phyloP scores from a whole-genome alignment of 2,888 invertebrate genomes.

The Helleia helle region DNA sequence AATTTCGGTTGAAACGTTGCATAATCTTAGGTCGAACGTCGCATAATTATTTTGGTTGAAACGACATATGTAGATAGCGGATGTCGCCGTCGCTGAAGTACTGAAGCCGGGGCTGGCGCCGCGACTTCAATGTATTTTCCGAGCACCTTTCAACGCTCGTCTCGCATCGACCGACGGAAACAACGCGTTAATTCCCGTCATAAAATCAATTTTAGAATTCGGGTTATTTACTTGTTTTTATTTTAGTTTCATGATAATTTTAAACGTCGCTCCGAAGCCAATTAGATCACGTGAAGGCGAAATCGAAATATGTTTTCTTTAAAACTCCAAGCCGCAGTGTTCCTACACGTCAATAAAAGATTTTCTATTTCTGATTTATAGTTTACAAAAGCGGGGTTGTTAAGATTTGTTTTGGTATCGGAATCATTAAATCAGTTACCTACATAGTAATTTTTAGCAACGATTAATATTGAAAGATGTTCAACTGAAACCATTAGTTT shows the following conservation, averaged over 20 bases:
- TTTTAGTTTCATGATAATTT: slow-evolving; percentile 70
- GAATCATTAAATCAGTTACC: not conserved
- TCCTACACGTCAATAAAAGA: slow-evolving; percentile 9
- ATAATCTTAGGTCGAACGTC: too few relatives aligned
- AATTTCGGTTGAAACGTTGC: slow-evolving; percentile 15
- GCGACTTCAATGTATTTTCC: slow-evolving; percentile 57
- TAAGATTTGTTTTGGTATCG: slow-evolving; percentile 1
- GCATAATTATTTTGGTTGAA: slow-evolving; percentile 12
- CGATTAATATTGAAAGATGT: not conserved
- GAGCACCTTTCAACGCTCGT: slow-evolving; percentile 70
- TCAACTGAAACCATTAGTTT: too few relatives aligned
- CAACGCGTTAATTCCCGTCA: slow-evolving; percentile 74
- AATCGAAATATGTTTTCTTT: slow-evolving; percentile 27
- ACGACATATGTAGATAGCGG: slow-evolving; percentile 23
- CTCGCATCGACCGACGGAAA: slow-evolving; percentile 72
- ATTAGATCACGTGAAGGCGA: slow-evolving; percentile 63
- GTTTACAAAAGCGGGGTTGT: not conserved
- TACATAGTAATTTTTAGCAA: not conserved
- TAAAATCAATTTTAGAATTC: slow-evolving; percentile 74
- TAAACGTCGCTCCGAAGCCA: slow-evolving; percentile 61
- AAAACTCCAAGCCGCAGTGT: slow-evolving; percentile 5
- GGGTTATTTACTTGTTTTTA: slow-evolving; percentile 73
- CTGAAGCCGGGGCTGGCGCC: slow-evolving; percentile 31
- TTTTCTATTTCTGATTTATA: too few relatives aligned
- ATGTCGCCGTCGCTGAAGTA: slow-evolving; percentile 40